Base-by-base conservation (phyloP, 2,113 vertebrate species). In the Cyprinodon variegatus region DNA sequence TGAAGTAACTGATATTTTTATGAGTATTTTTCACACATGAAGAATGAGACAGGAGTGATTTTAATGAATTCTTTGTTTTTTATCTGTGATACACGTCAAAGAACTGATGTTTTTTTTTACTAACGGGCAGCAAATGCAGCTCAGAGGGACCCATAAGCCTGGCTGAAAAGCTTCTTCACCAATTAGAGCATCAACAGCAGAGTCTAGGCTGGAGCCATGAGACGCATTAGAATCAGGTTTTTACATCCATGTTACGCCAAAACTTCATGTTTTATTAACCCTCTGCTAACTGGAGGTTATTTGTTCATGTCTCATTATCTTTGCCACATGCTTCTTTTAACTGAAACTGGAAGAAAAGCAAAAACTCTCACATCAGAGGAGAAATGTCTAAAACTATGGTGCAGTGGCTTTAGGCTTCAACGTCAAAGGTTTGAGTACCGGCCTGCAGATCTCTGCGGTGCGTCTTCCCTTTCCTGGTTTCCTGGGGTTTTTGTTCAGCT, bases 131-230 rank as follows among this genome's bases (percentile, higher is more conserved):
- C 3, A 6, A 0, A 2, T 63, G 13, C 0, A n/a, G 61, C 74
- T 74, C 57, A 1, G 36, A 67, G 65, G 82, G 59, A 39, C 70
- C 77, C 67, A 1, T 81, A 74, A 62, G 40, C 20, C 1, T 3
- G 11, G n/a, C 46, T 68, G 3, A 74, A 4, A 12, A 60, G 13
- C 63, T 36, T 38, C 39, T 50, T n/a, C 5, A 60, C 67, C 71
- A 68, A 40, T 78, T 61, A 68, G 38, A 61, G 46, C 4, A 14
- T 4, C 60, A 79, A 65, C 39, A 15, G 2, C 0, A 60, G 6
- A 10, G 46, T 36, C 1, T n/a, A 50, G 65, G 69, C 37, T 4
- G 50, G 50, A 10, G 1, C 17, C 62, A 57, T 20, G 4, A 22
- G 0, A 77, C 36, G 11, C 8, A 57, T 46, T 46, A 59, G 38